These are phyloP conservation scores for Scaptomyza montana DNA, from an alignment of 1,140 invertebrate species.

Conservation along the genomic window DNA sequence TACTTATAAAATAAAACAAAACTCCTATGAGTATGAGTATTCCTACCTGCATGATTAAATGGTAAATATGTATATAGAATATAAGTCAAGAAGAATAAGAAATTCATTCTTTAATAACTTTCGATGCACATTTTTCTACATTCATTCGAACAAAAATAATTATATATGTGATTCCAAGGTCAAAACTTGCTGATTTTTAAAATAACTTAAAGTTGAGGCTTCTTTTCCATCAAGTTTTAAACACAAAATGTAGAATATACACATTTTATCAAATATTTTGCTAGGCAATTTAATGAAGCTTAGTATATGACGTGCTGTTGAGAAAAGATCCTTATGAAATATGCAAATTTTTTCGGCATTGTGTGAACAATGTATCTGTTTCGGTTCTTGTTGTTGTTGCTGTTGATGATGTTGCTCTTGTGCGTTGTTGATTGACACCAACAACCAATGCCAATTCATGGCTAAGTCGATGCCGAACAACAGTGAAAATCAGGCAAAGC, in stretches of 20 bases:
- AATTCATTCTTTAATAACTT: no score
- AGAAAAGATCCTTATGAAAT: constrained; percentile 4
- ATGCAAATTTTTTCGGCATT: constrained; percentile 32
- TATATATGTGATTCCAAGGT: no score
- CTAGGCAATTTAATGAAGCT: neutral
- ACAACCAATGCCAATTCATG: constrained; percentile 23
- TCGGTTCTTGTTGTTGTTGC: constrained; percentile 3
- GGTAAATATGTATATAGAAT: no score
- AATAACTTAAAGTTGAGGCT: no score
- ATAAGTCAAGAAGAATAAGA: no score
- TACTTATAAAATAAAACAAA: no score
- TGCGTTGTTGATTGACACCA: constrained; percentile 33
- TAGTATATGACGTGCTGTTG: neutral
- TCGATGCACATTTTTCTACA: no score
- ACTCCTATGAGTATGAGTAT: no score
- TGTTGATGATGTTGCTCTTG: constrained; percentile 9
- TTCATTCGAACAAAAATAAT: no score
- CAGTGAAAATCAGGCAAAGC: constrained; percentile 21
- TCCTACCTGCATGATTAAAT: no score
- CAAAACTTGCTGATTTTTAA: no score
- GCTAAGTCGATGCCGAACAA: constrained; percentile 46
- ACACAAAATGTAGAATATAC: neutral
- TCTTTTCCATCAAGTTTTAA: neutral
- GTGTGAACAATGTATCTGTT: constrained; percentile 7
- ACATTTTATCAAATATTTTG: neutral